Conservation (phyloP, 2,888 invertebrate genomes). For the Nomada lathburiana region DNA sequence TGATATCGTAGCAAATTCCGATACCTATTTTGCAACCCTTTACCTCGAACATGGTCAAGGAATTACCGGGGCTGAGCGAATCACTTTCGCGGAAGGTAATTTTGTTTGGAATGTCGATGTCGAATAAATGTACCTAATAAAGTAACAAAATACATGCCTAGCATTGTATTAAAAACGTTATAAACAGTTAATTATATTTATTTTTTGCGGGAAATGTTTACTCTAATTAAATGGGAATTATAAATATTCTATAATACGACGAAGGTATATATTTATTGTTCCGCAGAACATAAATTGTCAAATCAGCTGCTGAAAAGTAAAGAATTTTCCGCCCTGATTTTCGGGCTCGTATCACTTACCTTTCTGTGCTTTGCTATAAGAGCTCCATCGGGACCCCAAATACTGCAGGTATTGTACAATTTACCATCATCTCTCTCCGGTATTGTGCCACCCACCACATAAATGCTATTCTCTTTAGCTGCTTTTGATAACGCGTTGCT, state of each 20-base stretch:
- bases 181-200: neutral
- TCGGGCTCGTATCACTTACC: constrained; percentile 83
- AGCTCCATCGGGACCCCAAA: constrained; percentile 92
- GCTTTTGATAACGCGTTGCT: constrained; percentile 89
- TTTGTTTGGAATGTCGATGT: constrained; percentile 96
- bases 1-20: constrained; percentile 97
- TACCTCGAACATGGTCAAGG: constrained; percentile 90
- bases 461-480: constrained; percentile 91
- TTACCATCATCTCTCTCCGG: constrained; percentile 90
- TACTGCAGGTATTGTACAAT: constrained; percentile 94
- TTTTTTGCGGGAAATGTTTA: too few species aligned
- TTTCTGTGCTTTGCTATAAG: constrained; percentile 94
- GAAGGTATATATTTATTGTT: too few species aligned
- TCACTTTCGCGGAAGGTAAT: constrained; percentile 97
- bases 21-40: constrained; percentile 92
- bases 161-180: neutral
- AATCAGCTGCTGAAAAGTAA: neutral
- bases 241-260: too few species aligned
- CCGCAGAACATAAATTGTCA: neutral
- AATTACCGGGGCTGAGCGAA: constrained; percentile 90
- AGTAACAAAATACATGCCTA: neutral
- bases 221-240: too few species aligned
- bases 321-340: neutral
- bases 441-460: constrained; percentile 95
- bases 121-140: constrained; percentile 95